Base-by-base conservation (phyloP, 2,797 vertebrate species). In the Crocodylus rhombifer region DNA sequence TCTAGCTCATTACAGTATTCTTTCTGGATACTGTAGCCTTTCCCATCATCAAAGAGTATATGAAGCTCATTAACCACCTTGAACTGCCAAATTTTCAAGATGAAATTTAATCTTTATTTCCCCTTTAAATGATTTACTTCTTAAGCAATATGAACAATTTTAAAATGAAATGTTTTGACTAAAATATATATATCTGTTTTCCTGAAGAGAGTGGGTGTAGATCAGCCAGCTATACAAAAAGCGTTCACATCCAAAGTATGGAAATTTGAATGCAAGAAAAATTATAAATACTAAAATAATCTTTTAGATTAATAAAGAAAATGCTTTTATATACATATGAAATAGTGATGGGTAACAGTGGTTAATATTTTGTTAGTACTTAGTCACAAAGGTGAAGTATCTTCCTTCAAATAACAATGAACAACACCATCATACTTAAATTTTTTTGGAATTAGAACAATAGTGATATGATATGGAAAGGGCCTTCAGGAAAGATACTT, bases 151-250 rank as follows among this genome's bases (percentile, higher is more conserved):
- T 21, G 84, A 96, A 95, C 84, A 94, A 94, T 84, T 96, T 95
- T 80, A 95, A 97, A 97, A 97, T 97, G 96, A 97, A 96, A 96
- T 96, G 86, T 96, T 97, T 97, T 97, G 90, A 97, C 17, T 80
- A 56, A 93, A 90, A 95, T 30, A 94, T 93, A 2, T 78, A 96
- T 95, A 95, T 96, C 95, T 95, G 28, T 89, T 95, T 95, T 96
- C 88, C 80, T 89, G 62, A 96, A 95, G 77, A 90, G 67, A 80
- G 51, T 92, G 62, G 33, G 77, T 95, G 84, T 76, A 95, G 81
- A 94, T 94, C 88, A 88, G 25, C 1, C 1, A 0, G 82, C 88
- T 93, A 75, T 64, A 95, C 60, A 84, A 84, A 90, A 94, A 90
- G 30, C 30, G 58, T 91, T 97, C 93, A 86, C 13, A 2, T 64